These are phyloP conservation scores for Stigmatopora nigra DNA, from an alignment of 2,113 vertebrate genomes.

Conservation along the genomic window DNA sequence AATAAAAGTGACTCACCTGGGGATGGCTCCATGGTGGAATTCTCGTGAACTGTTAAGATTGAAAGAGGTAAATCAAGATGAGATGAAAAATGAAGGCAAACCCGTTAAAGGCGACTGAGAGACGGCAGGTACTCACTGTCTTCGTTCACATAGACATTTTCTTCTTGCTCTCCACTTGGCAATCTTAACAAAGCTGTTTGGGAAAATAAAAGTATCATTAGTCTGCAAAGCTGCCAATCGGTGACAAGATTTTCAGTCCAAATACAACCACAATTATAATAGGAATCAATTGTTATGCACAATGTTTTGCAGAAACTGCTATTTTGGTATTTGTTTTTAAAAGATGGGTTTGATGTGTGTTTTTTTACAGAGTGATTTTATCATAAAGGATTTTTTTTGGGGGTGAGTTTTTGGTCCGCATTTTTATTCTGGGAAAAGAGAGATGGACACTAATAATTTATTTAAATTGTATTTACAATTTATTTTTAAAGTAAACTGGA, in stretches of 20 bases:
- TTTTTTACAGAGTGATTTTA: background rate
- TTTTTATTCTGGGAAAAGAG: too few relatives aligned
- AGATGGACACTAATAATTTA: too few relatives aligned
- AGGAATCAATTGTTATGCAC: background rate
- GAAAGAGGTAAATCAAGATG: background rate
- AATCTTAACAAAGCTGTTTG: background rate
- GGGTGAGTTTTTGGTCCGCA: too few relatives aligned
- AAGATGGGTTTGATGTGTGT: background rate
- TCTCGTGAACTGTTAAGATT: background rate
- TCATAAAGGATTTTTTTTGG: too few relatives aligned
- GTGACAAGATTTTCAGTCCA: background rate
- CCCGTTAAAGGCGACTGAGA: background rate
- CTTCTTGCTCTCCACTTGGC: background rate
- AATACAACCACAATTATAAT: background rate
- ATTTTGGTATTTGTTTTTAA: background rate
- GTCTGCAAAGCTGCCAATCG: background rate
- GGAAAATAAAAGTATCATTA: background rate
- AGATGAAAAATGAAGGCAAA: background rate
- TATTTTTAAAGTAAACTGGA: too few relatives aligned
- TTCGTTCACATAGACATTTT: constrained; percentile 29
- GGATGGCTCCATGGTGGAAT: background rate
- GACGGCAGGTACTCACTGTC: constrained; percentile 36
- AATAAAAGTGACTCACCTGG: background rate
- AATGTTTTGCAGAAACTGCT: background rate
- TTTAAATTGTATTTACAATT: too few relatives aligned